Evolutionary conservation across 1,140 invertebrate genomes (phyloP), one percentile per base, ranked within the genome.

Genomic region (Danaus plexippus): DNA sequence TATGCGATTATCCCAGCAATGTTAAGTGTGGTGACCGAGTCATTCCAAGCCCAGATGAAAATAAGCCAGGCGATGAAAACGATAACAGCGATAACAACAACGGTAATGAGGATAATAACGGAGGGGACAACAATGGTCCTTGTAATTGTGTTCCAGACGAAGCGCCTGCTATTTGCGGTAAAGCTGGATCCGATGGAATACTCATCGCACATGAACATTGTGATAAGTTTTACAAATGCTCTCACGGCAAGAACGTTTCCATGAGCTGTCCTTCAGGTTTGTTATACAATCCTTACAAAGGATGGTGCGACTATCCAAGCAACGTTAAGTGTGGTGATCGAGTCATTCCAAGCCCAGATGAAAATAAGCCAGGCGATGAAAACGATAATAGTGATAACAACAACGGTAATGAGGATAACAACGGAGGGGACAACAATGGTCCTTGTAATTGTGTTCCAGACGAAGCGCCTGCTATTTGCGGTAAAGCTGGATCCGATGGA

Each of bases 1-100:
- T 43, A 13, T 79, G 76, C 47, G 68, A 77, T 46, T 74, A 67
- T 89, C 79, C 90, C 43, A 57, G 85, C 48, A 77, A 87, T 64
- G 89, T 94, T 10, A 52, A 65, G 8, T 76, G 73, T 50, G 61
- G 59, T 9, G 59, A 61, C 9, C 64, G 22, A 32, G 12, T 57
- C 11, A 53, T 18, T 22, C 52, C 52, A n/a, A 44, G 46, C 9
- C 32, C 18, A 22, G 18, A 49, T n/a, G 41, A 49, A 48, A 6
- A 43, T 1, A 49, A 56, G 42, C 43, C 22, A 12, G 41, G 22
- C 5, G 15, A 90, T 43, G 63, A 87, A 56, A 79, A 88, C 64
- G 89, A 94, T 9, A 57, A 66, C 7, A 69, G 65, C 51, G 67
- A 63, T 7, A 57, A 66, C 9, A 66, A 22, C 5, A 45, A 15